phyloP scores from a whole-genome alignment of 2,113 vertebrate genomes.

The Engystomops pustulosus region DNA sequence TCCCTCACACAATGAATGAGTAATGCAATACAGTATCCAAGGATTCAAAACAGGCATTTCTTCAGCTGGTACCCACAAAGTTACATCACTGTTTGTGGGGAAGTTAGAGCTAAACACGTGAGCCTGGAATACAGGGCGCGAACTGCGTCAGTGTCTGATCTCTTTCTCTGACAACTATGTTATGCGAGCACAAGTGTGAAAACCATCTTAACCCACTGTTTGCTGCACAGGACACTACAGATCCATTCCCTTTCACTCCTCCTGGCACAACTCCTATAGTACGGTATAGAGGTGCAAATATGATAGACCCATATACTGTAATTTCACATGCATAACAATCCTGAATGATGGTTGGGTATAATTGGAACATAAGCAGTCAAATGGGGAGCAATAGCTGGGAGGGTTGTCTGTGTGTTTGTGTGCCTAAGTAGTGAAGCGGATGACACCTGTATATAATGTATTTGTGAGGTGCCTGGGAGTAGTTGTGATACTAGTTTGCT shows the following conservation, averaged over 20 bases:
- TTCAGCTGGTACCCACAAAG: neutral
- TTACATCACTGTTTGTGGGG: neutral
- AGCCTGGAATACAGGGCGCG: conserved; percentile 23
- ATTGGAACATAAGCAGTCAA: too few species aligned
- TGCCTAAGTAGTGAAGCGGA: too few species aligned
- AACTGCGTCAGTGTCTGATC: conserved; percentile 25
- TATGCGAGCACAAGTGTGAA: conserved; percentile 25
- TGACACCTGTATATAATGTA: too few species aligned
- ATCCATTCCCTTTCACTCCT: neutral
- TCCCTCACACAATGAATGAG: neutral
- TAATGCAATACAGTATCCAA: neutral
- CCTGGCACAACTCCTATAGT: neutral
- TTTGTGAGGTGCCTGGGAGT: neutral
- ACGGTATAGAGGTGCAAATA: neutral
- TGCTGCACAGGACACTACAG: neutral
- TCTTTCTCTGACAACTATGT: conserved; percentile 14
- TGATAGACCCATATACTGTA: neutral
- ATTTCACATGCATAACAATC: neutral
- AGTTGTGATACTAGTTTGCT: too few species aligned
- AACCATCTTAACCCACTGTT: conserved; percentile 5
- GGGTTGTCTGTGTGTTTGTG: too few species aligned
- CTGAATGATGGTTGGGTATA: too few species aligned
- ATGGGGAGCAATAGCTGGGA: neutral
- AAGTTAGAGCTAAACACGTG: neutral
- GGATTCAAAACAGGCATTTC: neutral